Evolutionary conservation across 2,113 vertebrate species (phyloP).

Genomic region (Anser brachyrhynchus): DNA sequence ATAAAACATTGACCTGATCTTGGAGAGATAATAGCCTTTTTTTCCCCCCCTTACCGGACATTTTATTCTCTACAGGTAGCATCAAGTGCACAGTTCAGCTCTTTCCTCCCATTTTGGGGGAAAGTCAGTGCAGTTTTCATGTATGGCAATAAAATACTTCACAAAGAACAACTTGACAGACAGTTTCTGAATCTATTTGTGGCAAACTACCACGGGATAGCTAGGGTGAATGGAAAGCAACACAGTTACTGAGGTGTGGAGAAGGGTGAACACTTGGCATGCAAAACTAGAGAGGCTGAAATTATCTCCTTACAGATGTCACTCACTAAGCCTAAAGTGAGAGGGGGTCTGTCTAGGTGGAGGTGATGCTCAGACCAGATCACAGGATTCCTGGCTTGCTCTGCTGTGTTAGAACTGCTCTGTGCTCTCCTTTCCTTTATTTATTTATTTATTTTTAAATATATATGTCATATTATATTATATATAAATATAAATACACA

Average conservation of each 20-base stretch:
- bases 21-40: not conserved
- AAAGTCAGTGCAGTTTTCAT: not conserved
- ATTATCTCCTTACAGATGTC: not conserved
- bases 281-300: not conserved
- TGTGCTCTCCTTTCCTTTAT: not conserved
- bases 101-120: not conserved
- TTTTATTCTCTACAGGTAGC: not conserved
- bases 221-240: not conserved
- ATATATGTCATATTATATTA: too few species aligned
- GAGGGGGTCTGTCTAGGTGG: not conserved
- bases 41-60: not conserved
- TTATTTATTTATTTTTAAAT: too few species aligned
- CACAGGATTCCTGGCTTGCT: not conserved
- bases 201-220: conserved; percentile 21
- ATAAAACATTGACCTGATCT: not conserved
- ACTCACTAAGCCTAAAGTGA: not conserved
- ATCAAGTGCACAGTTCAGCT: not conserved
- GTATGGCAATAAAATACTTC: conserved; percentile 13
- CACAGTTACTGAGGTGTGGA: not conserved
- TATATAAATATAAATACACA: too few species aligned
- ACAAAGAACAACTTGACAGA: conserved; percentile 29
- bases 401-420: not conserved
- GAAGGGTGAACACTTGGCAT: not conserved
- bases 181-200: conserved; percentile 61
- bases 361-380: not conserved